Percentiles rank a stretch among this genome's conserved stretches.
phyloP scores from a whole-genome alignment of 2,888 invertebrate genomes.

The Lasius fuliginosus region DNA sequence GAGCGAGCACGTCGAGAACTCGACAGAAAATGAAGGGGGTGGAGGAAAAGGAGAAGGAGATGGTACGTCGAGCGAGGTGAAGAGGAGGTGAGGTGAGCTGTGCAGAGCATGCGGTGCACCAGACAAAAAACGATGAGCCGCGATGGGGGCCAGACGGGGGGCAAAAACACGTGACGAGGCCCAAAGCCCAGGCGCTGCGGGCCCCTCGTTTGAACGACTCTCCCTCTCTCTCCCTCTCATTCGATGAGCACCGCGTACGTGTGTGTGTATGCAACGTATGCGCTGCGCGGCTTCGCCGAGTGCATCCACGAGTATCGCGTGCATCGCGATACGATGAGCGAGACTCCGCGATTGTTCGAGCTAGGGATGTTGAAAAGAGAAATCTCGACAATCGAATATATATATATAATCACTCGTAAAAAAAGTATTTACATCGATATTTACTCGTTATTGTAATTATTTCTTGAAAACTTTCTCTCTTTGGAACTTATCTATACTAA shows the following conservation, averaged over 20 bases:
- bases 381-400: neutral
- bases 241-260: constrained; percentile 26
- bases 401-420: neutral
- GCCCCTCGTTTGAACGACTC: constrained; percentile 53
- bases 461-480: neutral
- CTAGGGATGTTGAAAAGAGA: constrained; percentile 51
- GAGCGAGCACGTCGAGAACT: constrained; percentile 45
- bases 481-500: neutral
- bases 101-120: constrained; percentile 80
- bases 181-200: constrained; percentile 78
- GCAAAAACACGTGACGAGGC: constrained; percentile 83
- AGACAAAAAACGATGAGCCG: constrained; percentile 83
- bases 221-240: constrained; percentile 10
- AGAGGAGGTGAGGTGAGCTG: constrained; percentile 53
- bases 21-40: constrained; percentile 38
- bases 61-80: constrained; percentile 49
- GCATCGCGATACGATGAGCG: constrained; percentile 58
- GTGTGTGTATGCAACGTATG: constrained; percentile 41
- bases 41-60: constrained; percentile 29
- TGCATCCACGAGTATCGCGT: constrained; percentile 61
- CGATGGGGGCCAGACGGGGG: constrained; percentile 83
- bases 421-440: neutral
- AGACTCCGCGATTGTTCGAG: constrained; percentile 29
- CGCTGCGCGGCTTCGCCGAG: constrained; percentile 61
- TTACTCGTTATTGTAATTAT: neutral